Base-by-base conservation (phyloP, 1,140 invertebrate genomes). In the Pogonomyrmex californicus region DNA sequence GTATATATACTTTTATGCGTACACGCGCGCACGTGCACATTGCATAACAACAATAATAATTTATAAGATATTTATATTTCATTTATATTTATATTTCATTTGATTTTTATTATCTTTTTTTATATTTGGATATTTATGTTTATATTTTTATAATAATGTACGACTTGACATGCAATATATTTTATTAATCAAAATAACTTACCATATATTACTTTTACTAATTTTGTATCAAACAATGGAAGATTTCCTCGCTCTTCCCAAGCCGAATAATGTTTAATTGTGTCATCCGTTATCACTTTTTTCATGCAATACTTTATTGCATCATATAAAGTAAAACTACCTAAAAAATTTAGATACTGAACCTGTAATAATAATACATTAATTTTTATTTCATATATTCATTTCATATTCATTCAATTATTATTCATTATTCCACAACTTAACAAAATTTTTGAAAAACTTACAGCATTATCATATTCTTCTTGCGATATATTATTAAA, bases 401-500 rank as follows among this genome's bases (percentile, higher is more conserved):
- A 66, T 66, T 66, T 65, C 33, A n/a, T n/a, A 23, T 65, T 33
- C 9, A 62, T 33, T 62, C 33, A 65, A 38, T 65, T 41, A n/a
- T n/a, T n/a, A n/a, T n/a, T n/a, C n/a, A 65, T 7, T 38, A 65
- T 41, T 65, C 5, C 6, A 65, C 7, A n/a, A 23, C 9, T 66
- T 66, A 66, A 23, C 9, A n/a, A 44, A 56, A 5, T 66, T 66
- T 44, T 17, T 66, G n/a, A 23, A 66, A 12, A 66, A 66, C 38
- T 66, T 66, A 66, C n/a, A 2, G 38, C 63, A 66, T 66, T 66
- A 12, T 68, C 65, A n/a, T 68, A 68, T 41, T 30, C 36, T 68
- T 47, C 38, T 17, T 66, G 14, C 3, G n/a, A 68, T 4, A 68
- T 68, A n/a, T 68, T 68, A 6, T 68, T 30, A 7, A 68, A 68